Base-by-base conservation (phyloP, 2,888 invertebrate species). In the Mythimna loreyi region DNA sequence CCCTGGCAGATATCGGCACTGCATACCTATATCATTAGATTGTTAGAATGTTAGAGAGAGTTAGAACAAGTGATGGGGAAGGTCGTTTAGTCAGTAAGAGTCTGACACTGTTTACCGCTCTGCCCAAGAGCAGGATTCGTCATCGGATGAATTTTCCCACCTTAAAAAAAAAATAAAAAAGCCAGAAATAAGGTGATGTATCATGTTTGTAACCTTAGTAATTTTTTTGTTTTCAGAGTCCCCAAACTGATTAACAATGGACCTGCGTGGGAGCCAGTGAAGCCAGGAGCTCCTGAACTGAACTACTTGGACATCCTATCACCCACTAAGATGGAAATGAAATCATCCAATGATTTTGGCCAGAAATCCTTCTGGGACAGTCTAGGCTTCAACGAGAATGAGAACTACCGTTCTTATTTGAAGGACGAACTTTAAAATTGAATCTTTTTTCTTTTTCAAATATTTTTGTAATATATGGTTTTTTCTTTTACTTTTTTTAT, bases 311-410 rank as follows among this genome's bases (percentile, higher is more conserved):
- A 96, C 49, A 96, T 97, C 61, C 87, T 90, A 19, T 94, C 95
- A 0, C 96, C 97, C 0, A 90, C 90, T 11, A 88, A 93, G 52
- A 83, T 88, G 7, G 83, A 89, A 47, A 96, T 97, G 93, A 93
- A 93, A 67, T 85, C 90, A 6, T 91, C 89, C 67, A 84, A 90
- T 0, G 95, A 96, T 84, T 94, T 97, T 71, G 97, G 97, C 0
- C 94, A 97, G 30, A 92, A 92, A 36, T 85, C 96, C 47, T 97
- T 97, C 90, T 97, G 97, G 97, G 94, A 96, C 80, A 94, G 92
- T 11, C 93, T 97, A 0, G 95, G 96, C 0, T 96, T 97, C 45
- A 86, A 94, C 30, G 97, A 97, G 87, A 97, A 97, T 86, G 96
- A 96, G 81, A 92, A 94, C 59, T 93, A 90, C 72, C 84, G 92